phyloP scores from a whole-genome alignment of 2,888 invertebrate genomes.

The Dryococelus australis region DNA sequence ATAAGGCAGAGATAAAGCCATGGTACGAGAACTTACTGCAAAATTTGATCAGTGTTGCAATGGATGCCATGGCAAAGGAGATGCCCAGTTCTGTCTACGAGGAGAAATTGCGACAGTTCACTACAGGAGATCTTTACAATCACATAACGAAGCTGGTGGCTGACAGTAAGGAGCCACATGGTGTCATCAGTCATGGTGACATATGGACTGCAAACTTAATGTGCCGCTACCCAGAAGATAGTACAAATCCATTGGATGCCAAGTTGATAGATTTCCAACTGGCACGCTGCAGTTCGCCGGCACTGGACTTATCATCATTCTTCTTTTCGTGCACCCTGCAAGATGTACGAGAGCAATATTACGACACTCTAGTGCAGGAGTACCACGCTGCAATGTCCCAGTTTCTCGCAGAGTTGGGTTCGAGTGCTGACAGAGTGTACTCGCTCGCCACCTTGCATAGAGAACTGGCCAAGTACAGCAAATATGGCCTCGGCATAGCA shows the following conservation, averaged over 20 bases:
- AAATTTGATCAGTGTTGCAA: conserved; percentile 62
- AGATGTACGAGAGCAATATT: conserved; percentile 64
- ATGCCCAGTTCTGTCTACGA: conserved; percentile 67
- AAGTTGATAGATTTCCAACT: conserved; percentile 77
- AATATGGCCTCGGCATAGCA: conserved; percentile 66
- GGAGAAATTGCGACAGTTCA: conserved; percentile 64
- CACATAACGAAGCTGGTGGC: conserved; percentile 60
- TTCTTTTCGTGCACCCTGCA: conserved; percentile 55
- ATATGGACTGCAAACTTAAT: conserved; percentile 80
- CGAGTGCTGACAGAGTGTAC: conserved; percentile 64
- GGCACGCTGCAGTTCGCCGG: conserved; percentile 56
- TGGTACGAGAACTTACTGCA: conserved; percentile 68
- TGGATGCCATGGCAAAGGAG: conserved; percentile 71
- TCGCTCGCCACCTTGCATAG: conserved; percentile 61
- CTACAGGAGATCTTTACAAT: conserved; percentile 47
- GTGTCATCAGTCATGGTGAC: conserved; percentile 75
- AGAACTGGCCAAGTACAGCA: conserved; percentile 65
- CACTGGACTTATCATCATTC: conserved; percentile 37
- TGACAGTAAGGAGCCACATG: conserved; percentile 51
- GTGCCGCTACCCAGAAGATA: conserved; percentile 57
- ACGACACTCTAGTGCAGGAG: conserved; percentile 64
- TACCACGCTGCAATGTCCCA: conserved; percentile 56
- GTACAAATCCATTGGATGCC: conserved; percentile 57
- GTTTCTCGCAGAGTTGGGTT: conserved; percentile 67
- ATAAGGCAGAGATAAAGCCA: conserved; percentile 61